Evolutionary conservation across 2,113 vertebrate species (phyloP).

Genomic region (Muntiacus muntjak): DNA sequence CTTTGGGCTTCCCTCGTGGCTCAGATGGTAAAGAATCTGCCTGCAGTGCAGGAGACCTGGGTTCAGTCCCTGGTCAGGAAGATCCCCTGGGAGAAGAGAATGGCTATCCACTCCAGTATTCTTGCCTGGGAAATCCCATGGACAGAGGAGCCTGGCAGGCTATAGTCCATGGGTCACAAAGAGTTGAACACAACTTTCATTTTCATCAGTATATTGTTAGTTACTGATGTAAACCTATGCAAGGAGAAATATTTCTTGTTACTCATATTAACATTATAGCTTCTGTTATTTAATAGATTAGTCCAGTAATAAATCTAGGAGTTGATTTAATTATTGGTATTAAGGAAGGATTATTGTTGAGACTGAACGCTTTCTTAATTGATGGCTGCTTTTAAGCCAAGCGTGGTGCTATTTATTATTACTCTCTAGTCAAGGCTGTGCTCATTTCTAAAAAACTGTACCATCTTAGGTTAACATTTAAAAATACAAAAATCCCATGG

Average conservation of each 20-base stretch:
- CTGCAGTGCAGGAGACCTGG: background rate
- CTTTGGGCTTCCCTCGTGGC: no score
- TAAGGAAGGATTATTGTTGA: background rate
- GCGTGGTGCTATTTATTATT: background rate
- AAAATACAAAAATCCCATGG: background rate
- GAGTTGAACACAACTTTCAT: background rate
- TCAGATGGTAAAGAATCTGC: no score
- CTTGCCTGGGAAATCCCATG: background rate
- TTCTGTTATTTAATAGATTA: background rate
- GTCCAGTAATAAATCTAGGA: background rate
- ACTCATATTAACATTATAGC: background rate
- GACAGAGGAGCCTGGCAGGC: background rate
- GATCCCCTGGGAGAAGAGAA: no score
- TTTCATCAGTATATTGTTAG: background rate
- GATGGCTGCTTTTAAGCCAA: background rate
- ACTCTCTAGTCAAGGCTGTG: background rate
- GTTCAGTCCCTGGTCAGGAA: no score
- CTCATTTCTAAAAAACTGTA: background rate
- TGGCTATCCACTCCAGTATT: no score
- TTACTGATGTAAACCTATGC: background rate
- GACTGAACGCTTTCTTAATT: background rate
- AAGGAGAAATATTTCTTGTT: background rate
- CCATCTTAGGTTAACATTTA: background rate
- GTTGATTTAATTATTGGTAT: background rate
- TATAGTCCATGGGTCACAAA: background rate